Conservation (phyloP, 2,888 invertebrate species). For the Apamea sordens region DNA sequence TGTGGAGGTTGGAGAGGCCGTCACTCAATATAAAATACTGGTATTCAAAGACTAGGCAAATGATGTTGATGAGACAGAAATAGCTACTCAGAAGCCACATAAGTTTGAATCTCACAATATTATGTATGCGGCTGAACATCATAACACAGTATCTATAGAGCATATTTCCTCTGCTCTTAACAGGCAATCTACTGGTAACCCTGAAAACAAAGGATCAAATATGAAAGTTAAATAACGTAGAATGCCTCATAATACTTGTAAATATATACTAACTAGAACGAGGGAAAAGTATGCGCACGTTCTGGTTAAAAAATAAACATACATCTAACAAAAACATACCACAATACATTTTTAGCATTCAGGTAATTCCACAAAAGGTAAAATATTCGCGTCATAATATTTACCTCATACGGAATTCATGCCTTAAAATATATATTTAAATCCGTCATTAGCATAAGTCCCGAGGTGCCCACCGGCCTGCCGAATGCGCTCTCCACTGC, state of each 20-base stretch:
- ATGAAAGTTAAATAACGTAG: constrained; percentile 7
- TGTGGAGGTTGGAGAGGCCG: neutral
- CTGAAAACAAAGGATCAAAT: constrained; percentile 26
- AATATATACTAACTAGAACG: constrained; percentile 24
- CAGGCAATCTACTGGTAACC: constrained; percentile 19
- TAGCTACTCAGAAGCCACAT: neutral
- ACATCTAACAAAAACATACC: constrained; percentile 28
- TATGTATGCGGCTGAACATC: neutral
- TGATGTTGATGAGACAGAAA: neutral
- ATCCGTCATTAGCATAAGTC: constrained; percentile 75
- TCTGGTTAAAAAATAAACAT: constrained; percentile 23
- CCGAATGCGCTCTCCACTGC: constrained; percentile 51
- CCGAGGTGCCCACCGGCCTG: constrained; percentile 30
- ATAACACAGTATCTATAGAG: neutral
- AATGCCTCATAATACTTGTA: constrained; percentile 30
- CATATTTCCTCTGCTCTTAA: constrained; percentile 15
- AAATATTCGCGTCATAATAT: constrained; percentile 55
- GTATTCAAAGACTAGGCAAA: neutral
- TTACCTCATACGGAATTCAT: constrained; percentile 55
- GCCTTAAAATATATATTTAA: constrained; percentile 73
- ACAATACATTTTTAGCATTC: constrained; percentile 43
- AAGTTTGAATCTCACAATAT: neutral
- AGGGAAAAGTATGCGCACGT: constrained; percentile 11
- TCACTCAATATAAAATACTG: neutral
- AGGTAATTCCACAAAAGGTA: constrained; percentile 35